A percentile compares a stretch with the other conserved stretches of the same genome.
Conservation (phyloP, 2,113 vertebrate genomes). For the Zosterops japonicus region DNA sequence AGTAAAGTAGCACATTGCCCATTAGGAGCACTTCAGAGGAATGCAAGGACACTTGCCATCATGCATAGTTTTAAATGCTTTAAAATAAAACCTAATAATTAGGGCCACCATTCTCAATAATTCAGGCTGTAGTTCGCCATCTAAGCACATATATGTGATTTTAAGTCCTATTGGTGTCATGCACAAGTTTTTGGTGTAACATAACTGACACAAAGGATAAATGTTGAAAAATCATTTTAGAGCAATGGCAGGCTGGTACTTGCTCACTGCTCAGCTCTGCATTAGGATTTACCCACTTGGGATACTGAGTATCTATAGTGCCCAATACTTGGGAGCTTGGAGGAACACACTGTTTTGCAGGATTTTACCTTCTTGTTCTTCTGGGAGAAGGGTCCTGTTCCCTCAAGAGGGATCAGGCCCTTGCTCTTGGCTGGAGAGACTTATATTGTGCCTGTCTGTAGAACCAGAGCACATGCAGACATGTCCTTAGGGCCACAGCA, state of each 20-base stretch:
- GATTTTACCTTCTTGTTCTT: background rate
- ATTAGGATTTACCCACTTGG: background rate
- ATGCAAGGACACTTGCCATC: background rate
- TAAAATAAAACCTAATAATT: background rate
- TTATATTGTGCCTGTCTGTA: background rate
- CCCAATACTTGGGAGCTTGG: rapidly evolving
- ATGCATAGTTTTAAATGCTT: background rate
- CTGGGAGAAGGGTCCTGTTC: background rate
- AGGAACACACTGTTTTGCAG: rapidly evolving
- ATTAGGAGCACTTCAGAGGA: background rate
- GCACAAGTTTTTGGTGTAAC: background rate
- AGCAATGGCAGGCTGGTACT: background rate
- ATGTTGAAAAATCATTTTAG: background rate
- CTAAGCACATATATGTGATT: background rate
- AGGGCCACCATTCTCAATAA: background rate
- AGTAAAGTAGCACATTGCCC: slow-evolving; percentile 5
- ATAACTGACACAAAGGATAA: background rate
- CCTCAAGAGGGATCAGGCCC: background rate
- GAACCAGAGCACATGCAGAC: background rate
- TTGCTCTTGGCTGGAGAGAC: rapidly evolving
- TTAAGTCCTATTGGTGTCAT: background rate
- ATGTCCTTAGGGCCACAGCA: rapidly evolving
- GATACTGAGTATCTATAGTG: background rate
- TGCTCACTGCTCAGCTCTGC: background rate
- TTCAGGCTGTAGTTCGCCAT: background rate